Percentiles rank a stretch among this genome's conserved stretches.
phyloP scores from a whole-genome alignment of 2,888 invertebrate species.

The Thecophora atra region DNA sequence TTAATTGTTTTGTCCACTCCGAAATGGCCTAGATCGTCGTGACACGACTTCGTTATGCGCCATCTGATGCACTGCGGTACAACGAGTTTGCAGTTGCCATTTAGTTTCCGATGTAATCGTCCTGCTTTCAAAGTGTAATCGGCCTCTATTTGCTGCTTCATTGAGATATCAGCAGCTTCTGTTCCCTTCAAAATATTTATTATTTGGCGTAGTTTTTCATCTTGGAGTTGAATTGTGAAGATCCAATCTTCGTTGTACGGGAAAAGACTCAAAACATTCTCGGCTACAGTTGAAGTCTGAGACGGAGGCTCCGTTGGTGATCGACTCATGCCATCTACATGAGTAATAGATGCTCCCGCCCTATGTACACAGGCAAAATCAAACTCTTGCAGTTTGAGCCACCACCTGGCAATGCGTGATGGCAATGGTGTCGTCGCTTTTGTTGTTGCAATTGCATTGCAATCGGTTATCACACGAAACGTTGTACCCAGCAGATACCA shows the following conservation, averaged over 20 bases:
- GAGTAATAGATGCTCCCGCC: slow-evolving; percentile 29
- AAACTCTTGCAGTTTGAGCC: too few relatives aligned
- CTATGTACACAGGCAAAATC: slow-evolving; percentile 36
- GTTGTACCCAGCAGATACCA: not conserved
- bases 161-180: not conserved
- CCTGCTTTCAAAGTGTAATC: slow-evolving; percentile 29
- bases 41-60: slow-evolving; percentile 41
- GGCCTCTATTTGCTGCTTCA: slow-evolving; percentile 12
- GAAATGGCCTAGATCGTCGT: slow-evolving; percentile 46
- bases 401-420: too few relatives aligned
- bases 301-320: not conserved
- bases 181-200: not conserved
- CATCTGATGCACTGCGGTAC: slow-evolving; percentile 38
- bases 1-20: slow-evolving; percentile 43
- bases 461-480: not conserved
- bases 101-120: slow-evolving; percentile 13
- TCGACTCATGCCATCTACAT: slow-evolving; percentile 35
- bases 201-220: slow-evolving; percentile 22
- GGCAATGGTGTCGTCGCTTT: not conserved
- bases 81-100: slow-evolving; percentile 28
- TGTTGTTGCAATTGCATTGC: slow-evolving; percentile 13
- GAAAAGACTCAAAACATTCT: not conserved
- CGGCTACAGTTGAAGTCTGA: not conserved
- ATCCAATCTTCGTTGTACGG: too few relatives aligned
- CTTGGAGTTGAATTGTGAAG: slow-evolving; percentile 33